phyloP scores from a whole-genome alignment of 2,888 invertebrate species.

The Panorpa germanica region DNA sequence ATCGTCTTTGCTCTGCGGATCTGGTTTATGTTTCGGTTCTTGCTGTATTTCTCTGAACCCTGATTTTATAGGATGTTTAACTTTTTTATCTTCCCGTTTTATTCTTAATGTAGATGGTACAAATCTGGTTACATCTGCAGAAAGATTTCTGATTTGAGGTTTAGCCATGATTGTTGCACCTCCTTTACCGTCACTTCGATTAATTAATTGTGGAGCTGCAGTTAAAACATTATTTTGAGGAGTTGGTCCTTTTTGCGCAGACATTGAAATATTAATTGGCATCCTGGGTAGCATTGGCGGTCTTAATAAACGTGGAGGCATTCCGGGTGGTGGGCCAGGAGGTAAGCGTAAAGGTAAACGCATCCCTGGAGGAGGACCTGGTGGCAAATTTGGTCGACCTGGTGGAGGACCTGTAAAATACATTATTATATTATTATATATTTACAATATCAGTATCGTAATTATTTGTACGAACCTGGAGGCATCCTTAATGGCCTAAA shows the following conservation, averaged over 20 bases:
- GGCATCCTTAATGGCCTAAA: slow-evolving; percentile 37
- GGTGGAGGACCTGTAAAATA: slow-evolving; percentile 32
- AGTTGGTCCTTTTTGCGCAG: slow-evolving; percentile 14
- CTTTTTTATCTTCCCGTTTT: slow-evolving; percentile 65
- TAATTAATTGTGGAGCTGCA: slow-evolving; percentile 67
- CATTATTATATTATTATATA: slow-evolving; percentile 3
- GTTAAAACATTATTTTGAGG: slow-evolving; percentile 42
- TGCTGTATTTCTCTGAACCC: slow-evolving; percentile 31
- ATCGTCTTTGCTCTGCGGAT: slow-evolving; percentile 73
- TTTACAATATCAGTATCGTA: background rate
- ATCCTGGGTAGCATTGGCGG: slow-evolving; percentile 25
- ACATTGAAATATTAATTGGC: too few relatives aligned
- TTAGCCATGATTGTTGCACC: slow-evolving; percentile 87
- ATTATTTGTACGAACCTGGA: slow-evolving; percentile 19
- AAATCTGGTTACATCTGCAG: slow-evolving; percentile 89
- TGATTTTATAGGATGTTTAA: slow-evolving; percentile 29
- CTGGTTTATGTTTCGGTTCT: slow-evolving; percentile 23
- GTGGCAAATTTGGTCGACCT: slow-evolving; percentile 36
- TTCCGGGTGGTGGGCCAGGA: slow-evolving; percentile 44
- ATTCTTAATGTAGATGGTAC: slow-evolving; percentile 84
- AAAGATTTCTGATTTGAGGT: slow-evolving; percentile 85
- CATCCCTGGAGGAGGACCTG: slow-evolving; percentile 38
- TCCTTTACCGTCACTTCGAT: slow-evolving; percentile 45
- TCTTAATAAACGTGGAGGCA: slow-evolving; percentile 32
- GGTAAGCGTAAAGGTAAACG: slow-evolving; percentile 41